Percentiles rank a stretch among this genome's conserved stretches.
phyloP scores from a whole-genome alignment of 2,888 invertebrate species.

The Diloba caeruleocephala region DNA sequence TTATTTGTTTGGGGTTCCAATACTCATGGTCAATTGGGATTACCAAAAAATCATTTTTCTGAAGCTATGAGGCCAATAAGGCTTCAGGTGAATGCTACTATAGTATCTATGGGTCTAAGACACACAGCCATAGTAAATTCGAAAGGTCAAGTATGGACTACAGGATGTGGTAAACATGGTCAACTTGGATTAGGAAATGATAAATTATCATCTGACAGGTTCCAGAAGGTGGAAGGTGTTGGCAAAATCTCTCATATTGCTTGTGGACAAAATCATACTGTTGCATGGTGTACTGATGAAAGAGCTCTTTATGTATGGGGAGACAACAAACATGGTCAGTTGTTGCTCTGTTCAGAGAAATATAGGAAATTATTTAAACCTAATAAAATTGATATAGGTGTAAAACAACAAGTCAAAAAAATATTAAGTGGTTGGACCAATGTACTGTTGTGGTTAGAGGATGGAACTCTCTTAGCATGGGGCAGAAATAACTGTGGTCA shows the following conservation, averaged over 20 bases:
- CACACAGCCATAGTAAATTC: conserved; percentile 91
- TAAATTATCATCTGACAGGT: conserved; percentile 73
- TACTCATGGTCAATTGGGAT: conserved; percentile 93
- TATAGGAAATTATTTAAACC: conserved; percentile 86
- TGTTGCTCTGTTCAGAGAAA: conserved; percentile 89
- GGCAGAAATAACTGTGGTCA: conserved; percentile 95
- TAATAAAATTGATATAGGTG: conserved; percentile 87
- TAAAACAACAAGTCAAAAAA: conserved; percentile 87
- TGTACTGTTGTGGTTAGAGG: conserved; percentile 90
- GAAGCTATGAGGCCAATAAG: conserved; percentile 74
- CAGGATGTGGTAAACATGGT: conserved; percentile 91
- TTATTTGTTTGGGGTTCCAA: conserved; percentile 96
- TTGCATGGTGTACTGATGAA: conserved; percentile 87
- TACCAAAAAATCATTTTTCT: conserved; percentile 83
- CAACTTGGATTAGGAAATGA: conserved; percentile 90
- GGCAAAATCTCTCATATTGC: conserved; percentile 90
- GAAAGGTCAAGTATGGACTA: conserved; percentile 90
- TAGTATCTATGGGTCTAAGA: conserved; percentile 91
- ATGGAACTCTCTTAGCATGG: conserved; percentile 92
- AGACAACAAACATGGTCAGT: conserved; percentile 95
- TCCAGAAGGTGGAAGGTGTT: conserved; percentile 87
- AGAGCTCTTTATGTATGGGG: conserved; percentile 93
- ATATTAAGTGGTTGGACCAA: conserved; percentile 95
- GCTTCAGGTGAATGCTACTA: conserved; percentile 85
- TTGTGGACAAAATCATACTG: conserved; percentile 95